phyloP scores from a whole-genome alignment of 2,888 invertebrate genomes.

The Leucoptera coffeella region DNA sequence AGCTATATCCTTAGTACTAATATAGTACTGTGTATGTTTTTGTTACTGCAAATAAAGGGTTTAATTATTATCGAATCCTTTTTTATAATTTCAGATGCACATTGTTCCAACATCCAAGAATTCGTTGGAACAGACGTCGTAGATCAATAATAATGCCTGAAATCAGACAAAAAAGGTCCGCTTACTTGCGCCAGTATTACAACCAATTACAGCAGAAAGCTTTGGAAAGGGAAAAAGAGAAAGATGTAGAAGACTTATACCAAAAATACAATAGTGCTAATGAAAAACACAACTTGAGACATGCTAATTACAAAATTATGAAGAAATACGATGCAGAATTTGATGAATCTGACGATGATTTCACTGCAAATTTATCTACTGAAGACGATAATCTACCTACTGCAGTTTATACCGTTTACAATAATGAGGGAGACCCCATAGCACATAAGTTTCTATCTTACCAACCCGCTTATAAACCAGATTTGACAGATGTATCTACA shows the following conservation, averaged over 20 bases:
- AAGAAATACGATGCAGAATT: slow-evolving; percentile 32
- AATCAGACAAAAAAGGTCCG: slow-evolving; percentile 27
- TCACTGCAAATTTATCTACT: slow-evolving; percentile 15
- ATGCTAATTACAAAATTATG: slow-evolving; percentile 41
- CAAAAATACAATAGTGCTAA: slow-evolving; percentile 36
- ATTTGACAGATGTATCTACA: slow-evolving; percentile 24
- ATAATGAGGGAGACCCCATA: slow-evolving; percentile 43
- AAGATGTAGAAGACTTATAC: slow-evolving; percentile 20
- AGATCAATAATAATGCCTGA: slow-evolving; percentile 45
- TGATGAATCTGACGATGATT: slow-evolving; percentile 14
- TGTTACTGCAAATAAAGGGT: no score
- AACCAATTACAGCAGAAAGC: slow-evolving; percentile 20
- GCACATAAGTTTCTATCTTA: slow-evolving; percentile 39
- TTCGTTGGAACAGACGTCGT: slow-evolving; percentile 71
- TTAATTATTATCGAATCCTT: no score
- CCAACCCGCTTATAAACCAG: slow-evolving; percentile 42
- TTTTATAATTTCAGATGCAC: slow-evolving; percentile 56
- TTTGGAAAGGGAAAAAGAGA: slow-evolving; percentile 18
- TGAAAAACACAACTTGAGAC: slow-evolving; percentile 34
- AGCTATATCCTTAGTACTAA: no score
- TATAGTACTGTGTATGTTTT: no score
- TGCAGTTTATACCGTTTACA: slow-evolving; percentile 38
- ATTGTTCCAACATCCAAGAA: slow-evolving; percentile 79
- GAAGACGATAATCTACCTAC: slow-evolving; percentile 27
- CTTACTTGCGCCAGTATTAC: slow-evolving; percentile 37